A percentile compares a stretch with the other conserved stretches of the same genome.
These are phyloP conservation scores for Druceiella hillmani DNA, from an alignment of 2,888 invertebrate species.

Conservation along the genomic window DNA sequence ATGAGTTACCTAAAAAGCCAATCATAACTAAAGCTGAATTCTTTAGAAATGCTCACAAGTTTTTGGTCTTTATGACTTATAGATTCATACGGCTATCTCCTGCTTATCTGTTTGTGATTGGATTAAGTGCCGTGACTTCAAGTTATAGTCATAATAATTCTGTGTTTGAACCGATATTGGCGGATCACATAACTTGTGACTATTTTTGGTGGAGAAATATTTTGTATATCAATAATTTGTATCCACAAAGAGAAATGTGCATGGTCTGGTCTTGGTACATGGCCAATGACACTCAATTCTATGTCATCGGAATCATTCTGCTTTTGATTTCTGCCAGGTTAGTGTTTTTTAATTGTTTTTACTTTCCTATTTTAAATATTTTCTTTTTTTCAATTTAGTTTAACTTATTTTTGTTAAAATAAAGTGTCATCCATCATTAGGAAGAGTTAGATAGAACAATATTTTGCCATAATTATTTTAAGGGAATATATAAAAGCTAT, in stretches of 20 bases:
- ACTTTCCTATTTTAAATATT: constrained; percentile 8
- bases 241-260: constrained; percentile 69
- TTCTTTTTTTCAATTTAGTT: neutral
- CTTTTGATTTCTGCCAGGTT: constrained; percentile 64
- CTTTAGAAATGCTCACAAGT: constrained; percentile 40
- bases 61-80: constrained; percentile 45
- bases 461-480: too few species aligned
- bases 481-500: too few species aligned
- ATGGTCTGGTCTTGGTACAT: constrained; percentile 83
- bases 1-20: constrained; percentile 35
- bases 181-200: constrained; percentile 67
- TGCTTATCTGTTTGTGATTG: constrained; percentile 74
- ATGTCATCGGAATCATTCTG: constrained; percentile 61
- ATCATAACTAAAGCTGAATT: constrained; percentile 37
- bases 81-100: constrained; percentile 72
- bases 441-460: too few species aligned
- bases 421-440: too few species aligned
- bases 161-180: constrained; percentile 67
- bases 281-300: constrained; percentile 77
- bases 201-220: constrained; percentile 80
- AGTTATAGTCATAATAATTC: constrained; percentile 66
- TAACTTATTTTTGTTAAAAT: too few species aligned
- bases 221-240: constrained; percentile 78
- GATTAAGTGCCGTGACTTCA: constrained; percentile 65
- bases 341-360: constrained; percentile 28